phyloP scores from a whole-genome alignment of 1,140 invertebrate genomes.

The Matsumurasca onukii region DNA sequence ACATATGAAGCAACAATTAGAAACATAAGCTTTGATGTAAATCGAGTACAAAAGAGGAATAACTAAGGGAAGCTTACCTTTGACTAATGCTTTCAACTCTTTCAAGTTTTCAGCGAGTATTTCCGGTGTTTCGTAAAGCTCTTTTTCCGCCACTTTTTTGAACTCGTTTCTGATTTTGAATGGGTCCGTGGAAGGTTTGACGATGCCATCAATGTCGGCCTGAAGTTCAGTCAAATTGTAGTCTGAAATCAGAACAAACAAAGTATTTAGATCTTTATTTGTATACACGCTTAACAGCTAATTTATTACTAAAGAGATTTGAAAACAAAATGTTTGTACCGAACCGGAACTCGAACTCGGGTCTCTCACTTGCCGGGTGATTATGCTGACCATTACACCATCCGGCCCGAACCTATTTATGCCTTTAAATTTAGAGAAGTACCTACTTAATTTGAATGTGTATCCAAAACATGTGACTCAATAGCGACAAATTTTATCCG shows the following conservation, averaged over 20 bases:
- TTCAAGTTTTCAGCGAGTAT: slow-evolving; percentile 38
- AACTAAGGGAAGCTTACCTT: slow-evolving; percentile 34
- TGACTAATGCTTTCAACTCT: slow-evolving; percentile 38
- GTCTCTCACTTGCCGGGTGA: too few species aligned
- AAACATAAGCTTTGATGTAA: neutral
- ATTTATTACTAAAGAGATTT: too few species aligned
- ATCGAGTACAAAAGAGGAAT: neutral
- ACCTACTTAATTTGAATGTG: too few species aligned
- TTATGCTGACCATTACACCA: too few species aligned
- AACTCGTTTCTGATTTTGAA: slow-evolving; percentile 35
- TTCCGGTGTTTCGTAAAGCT: slow-evolving; percentile 42
- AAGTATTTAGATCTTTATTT: too few species aligned
- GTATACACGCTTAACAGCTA: too few species aligned
- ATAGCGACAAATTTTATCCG: too few species aligned
- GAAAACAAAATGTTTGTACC: too few species aligned
- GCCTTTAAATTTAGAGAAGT: too few species aligned
- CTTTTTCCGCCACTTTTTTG: slow-evolving; percentile 34
- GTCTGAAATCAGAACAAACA: slow-evolving; percentile 7
- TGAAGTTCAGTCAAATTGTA: slow-evolving; percentile 18
- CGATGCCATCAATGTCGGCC: slow-evolving; percentile 30
- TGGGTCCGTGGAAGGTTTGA: slow-evolving; percentile 37
- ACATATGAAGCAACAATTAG: neutral
- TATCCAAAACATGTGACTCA: too few species aligned
- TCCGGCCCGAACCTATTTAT: too few species aligned
- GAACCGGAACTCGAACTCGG: too few species aligned